Evolutionary conservation across 1,140 invertebrate species (phyloP).

Genomic region (Trialeurodes vaporariorum): DNA sequence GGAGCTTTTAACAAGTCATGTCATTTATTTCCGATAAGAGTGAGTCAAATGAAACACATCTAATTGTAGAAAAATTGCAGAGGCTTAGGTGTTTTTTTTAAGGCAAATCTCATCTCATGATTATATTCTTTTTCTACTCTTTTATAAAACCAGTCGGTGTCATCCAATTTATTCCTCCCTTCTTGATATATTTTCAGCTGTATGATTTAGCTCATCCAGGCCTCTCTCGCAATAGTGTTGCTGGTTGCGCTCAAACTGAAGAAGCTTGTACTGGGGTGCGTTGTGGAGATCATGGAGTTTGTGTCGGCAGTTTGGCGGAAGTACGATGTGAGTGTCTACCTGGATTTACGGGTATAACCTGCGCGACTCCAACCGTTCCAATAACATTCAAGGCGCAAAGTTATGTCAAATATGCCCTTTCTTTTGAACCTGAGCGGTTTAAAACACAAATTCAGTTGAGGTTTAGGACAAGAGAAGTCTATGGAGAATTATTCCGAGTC

Average conservation of each 20-base stretch:
- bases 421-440: constrained; percentile 85
- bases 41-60: no score
- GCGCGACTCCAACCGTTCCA: constrained; percentile 69
- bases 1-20: no score
- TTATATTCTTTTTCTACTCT: no score
- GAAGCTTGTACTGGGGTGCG: constrained; percentile 69
- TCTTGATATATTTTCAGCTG: constrained; percentile 38
- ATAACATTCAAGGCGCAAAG: constrained; percentile 83
- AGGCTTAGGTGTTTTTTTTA: no score
- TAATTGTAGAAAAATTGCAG: no score
- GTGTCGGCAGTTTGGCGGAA: constrained; percentile 78
- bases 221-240: constrained; percentile 64
- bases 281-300: constrained; percentile 84
- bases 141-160: no score
- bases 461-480: constrained; percentile 83
- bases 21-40: no score
- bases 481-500: constrained; percentile 83
- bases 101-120: no score
- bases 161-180: background rate
- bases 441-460: constrained; percentile 82
- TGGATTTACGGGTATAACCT: constrained; percentile 79
- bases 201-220: constrained; percentile 86
- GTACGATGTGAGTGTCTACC: constrained; percentile 84
- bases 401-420: constrained; percentile 90
- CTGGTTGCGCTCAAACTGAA: constrained; percentile 83